Evolutionary conservation across 2,113 vertebrate genomes (phyloP).

Genomic region (Pelmatolapia mariae): DNA sequence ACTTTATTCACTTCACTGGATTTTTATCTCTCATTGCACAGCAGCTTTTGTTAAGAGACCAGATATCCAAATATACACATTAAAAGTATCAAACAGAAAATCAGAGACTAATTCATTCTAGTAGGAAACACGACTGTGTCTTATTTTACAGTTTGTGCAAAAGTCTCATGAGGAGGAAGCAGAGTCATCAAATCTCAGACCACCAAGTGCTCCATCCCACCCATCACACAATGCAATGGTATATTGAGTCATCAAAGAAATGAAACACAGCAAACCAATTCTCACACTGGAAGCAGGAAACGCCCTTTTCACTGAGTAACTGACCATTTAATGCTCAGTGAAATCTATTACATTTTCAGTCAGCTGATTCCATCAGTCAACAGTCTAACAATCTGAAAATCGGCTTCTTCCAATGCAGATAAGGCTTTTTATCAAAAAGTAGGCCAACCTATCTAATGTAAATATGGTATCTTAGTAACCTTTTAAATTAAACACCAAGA

Average conservation of each 20-base stretch:
- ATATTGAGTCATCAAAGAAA: background rate
- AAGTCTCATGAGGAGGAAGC: background rate
- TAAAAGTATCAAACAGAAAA: background rate
- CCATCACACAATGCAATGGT: background rate
- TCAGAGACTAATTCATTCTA: background rate
- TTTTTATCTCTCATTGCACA: background rate
- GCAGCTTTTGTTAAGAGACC: background rate
- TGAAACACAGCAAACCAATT: background rate
- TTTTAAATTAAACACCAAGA: background rate
- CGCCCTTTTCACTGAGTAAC: background rate
- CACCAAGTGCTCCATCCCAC: background rate
- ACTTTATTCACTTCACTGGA: background rate
- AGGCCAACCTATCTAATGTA: background rate
- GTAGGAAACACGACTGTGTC: background rate
- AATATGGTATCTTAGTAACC: background rate
- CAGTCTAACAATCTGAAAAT: background rate
- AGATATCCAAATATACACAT: background rate
- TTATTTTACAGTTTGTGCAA: background rate
- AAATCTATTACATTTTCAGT: background rate
- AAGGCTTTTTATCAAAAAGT: background rate
- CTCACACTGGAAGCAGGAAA: background rate
- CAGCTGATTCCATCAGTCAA: background rate
- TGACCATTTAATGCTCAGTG: background rate
- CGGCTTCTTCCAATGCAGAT: background rate
- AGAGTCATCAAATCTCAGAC: background rate